These are phyloP conservation scores for Cyphomyrus discorhynchus DNA, from an alignment of 2,113 vertebrate genomes.

Conservation along the genomic window DNA sequence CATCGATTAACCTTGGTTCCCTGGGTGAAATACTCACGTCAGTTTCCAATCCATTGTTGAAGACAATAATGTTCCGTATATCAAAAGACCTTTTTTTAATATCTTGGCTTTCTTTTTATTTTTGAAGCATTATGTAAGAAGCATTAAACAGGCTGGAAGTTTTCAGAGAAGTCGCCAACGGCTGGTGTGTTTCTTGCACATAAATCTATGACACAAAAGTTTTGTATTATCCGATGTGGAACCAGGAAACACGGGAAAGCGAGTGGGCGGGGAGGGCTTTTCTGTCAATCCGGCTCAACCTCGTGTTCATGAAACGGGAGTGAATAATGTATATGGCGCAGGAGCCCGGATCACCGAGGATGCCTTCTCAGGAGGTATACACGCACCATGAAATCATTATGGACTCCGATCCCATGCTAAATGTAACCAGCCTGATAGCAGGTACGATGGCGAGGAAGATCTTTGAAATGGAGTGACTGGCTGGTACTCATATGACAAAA, in stretches of 20 bases:
- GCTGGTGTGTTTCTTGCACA: not conserved
- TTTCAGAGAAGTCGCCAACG: not conserved
- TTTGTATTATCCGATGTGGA: not conserved
- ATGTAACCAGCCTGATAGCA: not conserved
- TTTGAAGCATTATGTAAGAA: not conserved
- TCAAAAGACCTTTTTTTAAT: not conserved
- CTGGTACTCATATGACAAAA: not conserved
- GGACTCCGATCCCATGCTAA: not conserved
- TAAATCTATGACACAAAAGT: not conserved
- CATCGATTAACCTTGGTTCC: not conserved
- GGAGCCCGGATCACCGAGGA: not conserved
- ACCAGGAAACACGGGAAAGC: not conserved
- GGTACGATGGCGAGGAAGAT: not conserved
- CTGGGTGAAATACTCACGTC: not conserved
- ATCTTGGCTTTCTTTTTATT: not conserved
- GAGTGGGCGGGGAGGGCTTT: not conserved
- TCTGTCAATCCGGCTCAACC: not conserved
- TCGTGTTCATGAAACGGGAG: conserved; percentile 27
- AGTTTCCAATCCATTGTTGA: not conserved
- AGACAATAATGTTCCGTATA: not conserved
- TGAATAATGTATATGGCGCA: conserved; percentile 31
- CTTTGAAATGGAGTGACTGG: not conserved
- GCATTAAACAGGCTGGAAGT: not conserved
- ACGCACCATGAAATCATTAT: not conserved
- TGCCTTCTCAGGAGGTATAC: not conserved